phyloP scores from a whole-genome alignment of 2,113 vertebrate species.

The Chelonoidis abingdonii region DNA sequence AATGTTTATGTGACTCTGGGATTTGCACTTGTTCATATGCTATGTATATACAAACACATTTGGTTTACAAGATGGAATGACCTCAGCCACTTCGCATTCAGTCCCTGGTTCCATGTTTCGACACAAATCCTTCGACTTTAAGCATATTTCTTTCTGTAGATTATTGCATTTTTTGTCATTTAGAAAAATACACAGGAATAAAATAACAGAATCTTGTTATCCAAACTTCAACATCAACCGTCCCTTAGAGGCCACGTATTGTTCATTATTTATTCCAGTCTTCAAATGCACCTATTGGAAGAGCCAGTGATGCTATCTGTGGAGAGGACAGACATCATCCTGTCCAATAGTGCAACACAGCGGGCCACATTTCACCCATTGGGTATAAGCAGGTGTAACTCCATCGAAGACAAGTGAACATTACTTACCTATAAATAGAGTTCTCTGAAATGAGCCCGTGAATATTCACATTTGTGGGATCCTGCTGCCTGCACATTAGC shows the following conservation, averaged over 20 bases:
- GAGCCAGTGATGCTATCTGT: constrained; percentile 6
- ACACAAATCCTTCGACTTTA: constrained; percentile 34
- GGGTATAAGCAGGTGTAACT: neutral
- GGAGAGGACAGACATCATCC: neutral
- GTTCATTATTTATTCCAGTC: constrained; percentile 19
- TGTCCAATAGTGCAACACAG: neutral
- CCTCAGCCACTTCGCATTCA: constrained; percentile 56
- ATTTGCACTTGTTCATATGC: constrained; percentile 60
- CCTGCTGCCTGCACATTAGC: neutral
- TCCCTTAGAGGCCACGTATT: neutral
- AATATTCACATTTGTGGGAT: neutral
- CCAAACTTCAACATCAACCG: neutral
- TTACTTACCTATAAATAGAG: neutral
- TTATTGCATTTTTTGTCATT: neutral
- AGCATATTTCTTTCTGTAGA: neutral
- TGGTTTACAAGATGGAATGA: constrained; percentile 53
- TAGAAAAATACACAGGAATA: neutral
- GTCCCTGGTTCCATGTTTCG: constrained; percentile 38
- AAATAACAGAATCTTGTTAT: neutral
- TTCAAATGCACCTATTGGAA: neutral
- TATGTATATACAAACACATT: neutral
- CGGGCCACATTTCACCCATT: neutral
- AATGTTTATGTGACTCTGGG: constrained; percentile 62
- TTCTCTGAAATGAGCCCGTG: neutral
- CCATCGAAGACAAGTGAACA: neutral